These are phyloP conservation scores for Chaetoderma sp. DNA, from an alignment of 2,888 invertebrate genomes.

Conservation along the genomic window DNA sequence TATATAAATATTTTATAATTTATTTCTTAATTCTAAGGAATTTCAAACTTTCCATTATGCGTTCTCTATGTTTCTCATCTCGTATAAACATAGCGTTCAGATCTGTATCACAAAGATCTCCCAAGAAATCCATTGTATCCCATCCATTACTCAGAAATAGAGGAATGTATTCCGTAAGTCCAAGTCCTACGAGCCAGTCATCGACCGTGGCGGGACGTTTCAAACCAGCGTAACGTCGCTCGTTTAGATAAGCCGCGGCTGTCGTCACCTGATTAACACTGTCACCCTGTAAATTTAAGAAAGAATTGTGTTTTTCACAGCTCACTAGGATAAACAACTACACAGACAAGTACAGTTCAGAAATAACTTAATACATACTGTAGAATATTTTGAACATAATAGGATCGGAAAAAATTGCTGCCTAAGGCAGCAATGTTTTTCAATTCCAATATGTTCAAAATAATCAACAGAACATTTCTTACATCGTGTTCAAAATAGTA, in stretches of 20 bases:
- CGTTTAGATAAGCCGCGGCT: too few relatives aligned
- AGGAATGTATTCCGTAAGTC: slow-evolving; percentile 53
- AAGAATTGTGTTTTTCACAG: too few relatives aligned
- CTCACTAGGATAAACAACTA: too few relatives aligned
- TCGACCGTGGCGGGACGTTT: slow-evolving; percentile 45
- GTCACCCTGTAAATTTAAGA: slow-evolving; percentile 12
- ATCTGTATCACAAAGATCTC: slow-evolving; percentile 44
- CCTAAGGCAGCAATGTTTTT: too few relatives aligned
- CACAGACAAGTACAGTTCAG: too few relatives aligned
- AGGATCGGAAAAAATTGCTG: too few relatives aligned
- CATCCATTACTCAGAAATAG: slow-evolving; percentile 58
- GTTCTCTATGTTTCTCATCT: slow-evolving; percentile 44
- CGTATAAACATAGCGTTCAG: slow-evolving; percentile 50
- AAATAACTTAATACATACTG: too few relatives aligned
- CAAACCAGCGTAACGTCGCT: slow-evolving; percentile 42
- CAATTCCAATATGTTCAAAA: too few relatives aligned
- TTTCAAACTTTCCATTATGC: slow-evolving; percentile 47
- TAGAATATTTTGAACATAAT: too few relatives aligned
- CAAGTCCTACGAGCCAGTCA: slow-evolving; percentile 60
- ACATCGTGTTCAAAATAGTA: too few relatives aligned
- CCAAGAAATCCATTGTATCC: slow-evolving; percentile 48
- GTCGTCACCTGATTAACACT: slow-evolving; percentile 10
- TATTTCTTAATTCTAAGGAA: slow-evolving; percentile 36
- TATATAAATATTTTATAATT: neutral
- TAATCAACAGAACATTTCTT: too few relatives aligned